phyloP scores from a whole-genome alignment of 92 coral and sea anemone species.

The Bergia sp. region DNA sequence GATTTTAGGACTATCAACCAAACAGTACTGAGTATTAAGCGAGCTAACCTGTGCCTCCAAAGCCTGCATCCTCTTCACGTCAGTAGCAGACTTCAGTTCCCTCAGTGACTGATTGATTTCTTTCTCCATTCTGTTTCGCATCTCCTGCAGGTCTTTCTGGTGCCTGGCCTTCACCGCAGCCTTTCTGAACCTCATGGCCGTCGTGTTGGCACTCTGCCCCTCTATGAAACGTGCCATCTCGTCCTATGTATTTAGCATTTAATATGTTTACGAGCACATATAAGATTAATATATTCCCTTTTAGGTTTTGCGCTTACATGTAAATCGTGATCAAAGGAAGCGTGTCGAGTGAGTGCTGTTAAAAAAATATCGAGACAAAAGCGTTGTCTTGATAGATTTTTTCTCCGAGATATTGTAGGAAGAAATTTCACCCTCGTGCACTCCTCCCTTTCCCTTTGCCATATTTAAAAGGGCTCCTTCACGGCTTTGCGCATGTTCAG shows the following conservation, averaged over 20 bases:
- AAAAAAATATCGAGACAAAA: no score
- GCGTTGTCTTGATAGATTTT: no score
- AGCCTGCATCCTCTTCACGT: slow-evolving; percentile 75
- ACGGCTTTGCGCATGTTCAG: no score
- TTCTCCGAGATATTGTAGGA: no score
- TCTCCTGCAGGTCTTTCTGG: slow-evolving; percentile 68
- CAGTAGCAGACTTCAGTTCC: slow-evolving; percentile 79
- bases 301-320: neutral
- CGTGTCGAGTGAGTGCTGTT: neutral
- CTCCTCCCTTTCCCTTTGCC: no score
- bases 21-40: no score
- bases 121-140: slow-evolving; percentile 75
- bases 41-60: slow-evolving; percentile 79
- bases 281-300: neutral
- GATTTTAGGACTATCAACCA: neutral
- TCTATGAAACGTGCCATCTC: slow-evolving; percentile 71
- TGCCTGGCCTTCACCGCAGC: slow-evolving; percentile 95
- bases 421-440: no score
- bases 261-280: no score
- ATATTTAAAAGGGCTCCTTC: no score
- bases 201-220: slow-evolving; percentile 47
- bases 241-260: slow-evolving; percentile 48
- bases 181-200: slow-evolving; percentile 77
- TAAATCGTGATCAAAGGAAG: neutral
- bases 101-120: slow-evolving; percentile 93